phyloP scores from a whole-genome alignment of 2,888 invertebrate genomes.

The Timema podura region DNA sequence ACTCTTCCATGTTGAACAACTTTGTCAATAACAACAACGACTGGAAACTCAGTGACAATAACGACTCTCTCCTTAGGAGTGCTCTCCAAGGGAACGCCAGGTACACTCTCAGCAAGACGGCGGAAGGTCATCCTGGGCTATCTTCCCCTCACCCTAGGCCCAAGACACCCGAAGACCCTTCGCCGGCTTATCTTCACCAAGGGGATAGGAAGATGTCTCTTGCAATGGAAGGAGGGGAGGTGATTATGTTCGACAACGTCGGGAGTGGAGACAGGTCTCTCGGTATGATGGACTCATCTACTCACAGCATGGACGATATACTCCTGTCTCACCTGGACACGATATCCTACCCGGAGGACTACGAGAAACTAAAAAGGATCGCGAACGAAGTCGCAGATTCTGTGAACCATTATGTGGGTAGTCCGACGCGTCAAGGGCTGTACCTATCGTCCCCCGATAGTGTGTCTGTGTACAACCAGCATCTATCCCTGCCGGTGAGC shows the following conservation, averaged over 20 bases:
- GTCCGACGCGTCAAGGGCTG: constrained; percentile 16
- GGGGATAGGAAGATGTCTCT: constrained; percentile 40
- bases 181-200: constrained; percentile 35
- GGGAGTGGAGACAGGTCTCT: constrained; percentile 11
- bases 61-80: constrained; percentile 29
- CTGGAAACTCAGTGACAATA: constrained; percentile 62
- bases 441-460: not conserved
- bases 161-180: too few species aligned
- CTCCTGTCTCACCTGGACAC: constrained; percentile 64
- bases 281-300: constrained; percentile 41
- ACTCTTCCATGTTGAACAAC: constrained; percentile 65
- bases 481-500: not conserved
- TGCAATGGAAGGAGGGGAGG: constrained; percentile 20
- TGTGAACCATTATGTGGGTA: constrained; percentile 43
- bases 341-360: constrained; percentile 67
- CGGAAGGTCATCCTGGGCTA: constrained; percentile 63
- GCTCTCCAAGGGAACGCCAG: constrained; percentile 74
- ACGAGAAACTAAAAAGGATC: constrained; percentile 78
- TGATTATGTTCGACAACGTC: constrained; percentile 13
- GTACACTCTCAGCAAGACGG: constrained; percentile 75
- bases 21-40: constrained; percentile 68
- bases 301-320: constrained; percentile 65
- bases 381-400: constrained; percentile 77
- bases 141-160: constrained; percentile 80
- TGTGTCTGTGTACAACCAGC: not conserved